A percentile compares a stretch with the other conserved stretches of the same genome.
Conservation (phyloP, 2,113 vertebrate species). For the Riparia riparia region DNA sequence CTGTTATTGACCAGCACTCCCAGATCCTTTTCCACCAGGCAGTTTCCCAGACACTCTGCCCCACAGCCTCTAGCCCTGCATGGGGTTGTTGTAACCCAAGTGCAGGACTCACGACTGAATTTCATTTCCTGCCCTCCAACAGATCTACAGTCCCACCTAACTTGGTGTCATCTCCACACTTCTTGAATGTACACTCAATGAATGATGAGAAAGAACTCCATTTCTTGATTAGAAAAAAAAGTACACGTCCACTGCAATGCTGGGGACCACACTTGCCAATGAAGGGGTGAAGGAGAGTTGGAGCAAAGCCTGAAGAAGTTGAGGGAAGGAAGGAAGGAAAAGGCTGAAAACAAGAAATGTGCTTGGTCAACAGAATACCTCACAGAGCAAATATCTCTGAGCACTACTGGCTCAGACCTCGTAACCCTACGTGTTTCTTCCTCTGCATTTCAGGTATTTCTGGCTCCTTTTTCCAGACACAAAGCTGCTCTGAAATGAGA, state of each 20-base stretch:
- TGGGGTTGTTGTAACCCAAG: neutral
- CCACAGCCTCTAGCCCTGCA: neutral
- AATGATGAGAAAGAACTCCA: neutral
- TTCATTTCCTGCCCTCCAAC: neutral
- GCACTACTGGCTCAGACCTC: neutral
- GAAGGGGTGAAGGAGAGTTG: neutral
- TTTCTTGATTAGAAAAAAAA: neutral
- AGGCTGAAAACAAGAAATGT: neutral
- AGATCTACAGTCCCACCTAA: neutral
- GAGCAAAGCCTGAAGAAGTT: neutral
- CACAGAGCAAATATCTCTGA: neutral
- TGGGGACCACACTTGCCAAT: neutral
- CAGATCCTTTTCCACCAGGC: rapidly evolving
- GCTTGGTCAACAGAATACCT: neutral
- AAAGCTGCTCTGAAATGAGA: neutral
- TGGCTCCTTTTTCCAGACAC: neutral
- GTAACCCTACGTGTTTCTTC: rapidly evolving
- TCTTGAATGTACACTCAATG: neutral
- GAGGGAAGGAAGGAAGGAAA: neutral
- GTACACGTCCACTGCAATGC: neutral
- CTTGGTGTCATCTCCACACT: neutral
- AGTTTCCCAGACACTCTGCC: neutral
- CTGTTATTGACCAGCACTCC: rapidly evolving
- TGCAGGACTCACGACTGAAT: neutral
- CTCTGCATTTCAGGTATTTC: neutral